phyloP scores from a whole-genome alignment of 2,888 invertebrate genomes.

The Nudaria mundana region DNA sequence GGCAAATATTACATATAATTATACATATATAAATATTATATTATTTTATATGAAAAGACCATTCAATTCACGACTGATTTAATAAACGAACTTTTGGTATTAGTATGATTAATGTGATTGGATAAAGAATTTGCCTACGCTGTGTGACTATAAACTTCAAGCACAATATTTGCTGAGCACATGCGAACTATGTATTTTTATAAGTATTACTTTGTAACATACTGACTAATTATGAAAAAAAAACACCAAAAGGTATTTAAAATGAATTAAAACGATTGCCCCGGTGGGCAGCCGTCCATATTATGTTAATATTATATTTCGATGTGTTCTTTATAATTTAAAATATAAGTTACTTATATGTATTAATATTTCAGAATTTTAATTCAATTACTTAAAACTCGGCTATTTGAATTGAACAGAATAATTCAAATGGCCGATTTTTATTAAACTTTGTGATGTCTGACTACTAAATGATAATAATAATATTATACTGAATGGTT shows the following conservation, averaged over 20 bases:
- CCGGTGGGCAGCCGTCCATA: constrained; percentile 33
- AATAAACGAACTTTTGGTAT: constrained; percentile 14
- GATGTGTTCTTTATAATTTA: constrained; percentile 33
- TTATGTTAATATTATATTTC: constrained; percentile 35
- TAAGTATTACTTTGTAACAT: constrained; percentile 35
- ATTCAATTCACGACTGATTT: constrained; percentile 22
- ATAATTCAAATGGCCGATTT: constrained; percentile 15
- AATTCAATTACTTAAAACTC: constrained; percentile 30
- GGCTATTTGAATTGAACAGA: no score
- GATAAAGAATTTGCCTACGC: constrained; percentile 24
- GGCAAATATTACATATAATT: constrained; percentile 3
- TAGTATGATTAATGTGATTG: constrained; percentile 15
- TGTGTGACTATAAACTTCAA: constrained; percentile 36
- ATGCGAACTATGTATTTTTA: constrained; percentile 47
- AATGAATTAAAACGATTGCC: constrained; percentile 32
- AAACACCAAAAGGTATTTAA: constrained; percentile 11
- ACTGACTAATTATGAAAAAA: constrained; percentile 25
- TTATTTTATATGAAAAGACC: constrained; percentile 12
- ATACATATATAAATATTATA: constrained; percentile 3
- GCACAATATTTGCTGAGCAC: constrained; percentile 59
- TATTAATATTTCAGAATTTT: constrained; percentile 19
- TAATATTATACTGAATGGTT: constrained; percentile 27
- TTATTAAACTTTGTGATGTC: constrained; percentile 9
- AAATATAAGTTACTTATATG: constrained; percentile 26
- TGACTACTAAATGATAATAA: constrained; percentile 2